Conservation (phyloP, 2,113 vertebrate species). For the Mirza zaza region DNA sequence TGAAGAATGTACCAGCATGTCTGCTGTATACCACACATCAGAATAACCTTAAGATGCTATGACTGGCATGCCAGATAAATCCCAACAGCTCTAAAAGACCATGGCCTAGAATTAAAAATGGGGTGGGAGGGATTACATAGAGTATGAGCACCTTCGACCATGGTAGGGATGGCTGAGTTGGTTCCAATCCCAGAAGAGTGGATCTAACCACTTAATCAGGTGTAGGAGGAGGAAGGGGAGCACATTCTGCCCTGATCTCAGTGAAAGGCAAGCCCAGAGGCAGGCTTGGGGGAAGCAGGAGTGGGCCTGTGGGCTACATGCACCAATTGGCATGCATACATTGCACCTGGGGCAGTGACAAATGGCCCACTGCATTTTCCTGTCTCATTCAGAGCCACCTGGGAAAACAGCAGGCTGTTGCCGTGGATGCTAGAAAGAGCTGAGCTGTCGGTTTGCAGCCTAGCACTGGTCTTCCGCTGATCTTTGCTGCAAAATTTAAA, state of each 20-base stretch:
- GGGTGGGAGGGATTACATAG: background rate
- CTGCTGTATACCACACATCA: background rate
- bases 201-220: background rate
- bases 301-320: background rate
- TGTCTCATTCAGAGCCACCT: constrained; percentile 51
- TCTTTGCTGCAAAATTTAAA: constrained; percentile 56
- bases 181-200: background rate
- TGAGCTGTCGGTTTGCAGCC: background rate
- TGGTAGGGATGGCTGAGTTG: background rate
- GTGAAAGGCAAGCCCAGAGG: background rate
- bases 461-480: background rate
- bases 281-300: background rate
- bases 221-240: background rate
- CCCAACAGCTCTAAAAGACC: background rate
- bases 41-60: background rate
- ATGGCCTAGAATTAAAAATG: constrained; percentile 7
- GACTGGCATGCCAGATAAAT: background rate
- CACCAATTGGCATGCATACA: constrained; percentile 15
- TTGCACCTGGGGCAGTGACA: constrained; percentile 53
- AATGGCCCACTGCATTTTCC: constrained; percentile 50
- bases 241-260: background rate
- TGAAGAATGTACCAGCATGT: background rate
- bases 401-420: constrained; percentile 67
- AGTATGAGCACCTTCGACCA: background rate
- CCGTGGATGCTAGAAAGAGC: constrained; percentile 41